Base-by-base conservation (phyloP, 2,888 invertebrate genomes). In the Phyllotreta striolata region DNA sequence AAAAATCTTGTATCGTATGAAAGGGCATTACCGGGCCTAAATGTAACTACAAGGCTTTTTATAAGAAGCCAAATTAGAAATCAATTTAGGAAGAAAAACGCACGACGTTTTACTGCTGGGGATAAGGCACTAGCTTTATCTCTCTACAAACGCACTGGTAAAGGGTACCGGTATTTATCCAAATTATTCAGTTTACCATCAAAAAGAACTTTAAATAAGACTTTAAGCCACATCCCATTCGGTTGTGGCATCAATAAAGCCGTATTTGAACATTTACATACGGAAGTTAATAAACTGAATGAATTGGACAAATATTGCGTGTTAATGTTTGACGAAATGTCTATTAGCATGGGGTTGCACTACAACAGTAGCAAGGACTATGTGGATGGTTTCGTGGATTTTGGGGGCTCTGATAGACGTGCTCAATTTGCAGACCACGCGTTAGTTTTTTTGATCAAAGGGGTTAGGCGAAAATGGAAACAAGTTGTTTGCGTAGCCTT, bases 121-220 rank as follows among this genome's bases (percentile, higher is more conserved):
- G 24, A 24, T 12, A 55, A 62, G 14, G 38, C 56, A 41, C 35
- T 62, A n/a, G 55, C 71, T 13, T 51, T 72, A 9, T 61, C 65
- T 9, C 51, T 69, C 39, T 65, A 56, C 41, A 72, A 72, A 58
- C 56, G 61, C 57, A 70, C 66, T 66, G 64, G 65, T 35, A 63
- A 47, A 43, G 62, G 55, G 4, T 72, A 72, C 49, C 41, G 65
- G 37, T 66, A 61, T 61, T 59, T 69, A 24, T 65, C 66, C 1
- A 69, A 63, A 59, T 63, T 71, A 7, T 72, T 72, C 62, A 47
- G 59, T 51, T 55, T 72, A 43, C 70, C 71, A 4, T 66, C 67
- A 8, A 51, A 62, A 39, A 70, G 56, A 55, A 66, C 70, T 4
- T 57, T 72, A 56, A 66, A 24, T 24, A 24, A 24, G 24, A 9